Evolutionary conservation across 2,113 vertebrate species (phyloP).

Genomic region (Romanogobio albipinnatus): DNA sequence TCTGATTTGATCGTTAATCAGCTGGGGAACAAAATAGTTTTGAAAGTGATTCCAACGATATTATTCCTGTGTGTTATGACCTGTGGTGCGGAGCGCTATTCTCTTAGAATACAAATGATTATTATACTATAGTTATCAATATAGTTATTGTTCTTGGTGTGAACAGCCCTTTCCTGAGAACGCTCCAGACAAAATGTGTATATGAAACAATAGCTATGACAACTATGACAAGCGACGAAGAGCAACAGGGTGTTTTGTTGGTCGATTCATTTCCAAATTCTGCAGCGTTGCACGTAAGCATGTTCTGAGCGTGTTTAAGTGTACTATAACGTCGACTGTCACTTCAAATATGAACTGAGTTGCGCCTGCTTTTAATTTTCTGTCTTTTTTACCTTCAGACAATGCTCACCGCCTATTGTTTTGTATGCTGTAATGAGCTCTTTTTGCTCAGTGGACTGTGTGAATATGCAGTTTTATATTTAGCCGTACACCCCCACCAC

Average conservation of each 20-base stretch:
- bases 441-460: slow-evolving; percentile 59
- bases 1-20: too few species aligned
- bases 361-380: slow-evolving; percentile 31
- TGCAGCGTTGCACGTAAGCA: neutral
- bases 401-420: slow-evolving; percentile 45
- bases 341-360: neutral
- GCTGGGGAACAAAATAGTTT: too few species aligned
- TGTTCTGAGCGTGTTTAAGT: neutral
- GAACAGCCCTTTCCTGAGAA: neutral
- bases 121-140: neutral
- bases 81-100: neutral
- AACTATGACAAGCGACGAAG: neutral
- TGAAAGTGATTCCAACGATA: neutral
- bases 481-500: slow-evolving; percentile 49
- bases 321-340: neutral
- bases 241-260: neutral
- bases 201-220: neutral
- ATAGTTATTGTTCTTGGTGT: neutral
- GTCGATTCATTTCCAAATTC: neutral
- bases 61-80: too few species aligned
- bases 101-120: neutral
- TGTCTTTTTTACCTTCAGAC: slow-evolving; percentile 29
- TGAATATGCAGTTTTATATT: slow-evolving; percentile 63
- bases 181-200: neutral
- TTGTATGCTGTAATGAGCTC: slow-evolving; percentile 56